phyloP scores from a whole-genome alignment of 2,888 invertebrate genomes.

The Pterostichus niger region DNA sequence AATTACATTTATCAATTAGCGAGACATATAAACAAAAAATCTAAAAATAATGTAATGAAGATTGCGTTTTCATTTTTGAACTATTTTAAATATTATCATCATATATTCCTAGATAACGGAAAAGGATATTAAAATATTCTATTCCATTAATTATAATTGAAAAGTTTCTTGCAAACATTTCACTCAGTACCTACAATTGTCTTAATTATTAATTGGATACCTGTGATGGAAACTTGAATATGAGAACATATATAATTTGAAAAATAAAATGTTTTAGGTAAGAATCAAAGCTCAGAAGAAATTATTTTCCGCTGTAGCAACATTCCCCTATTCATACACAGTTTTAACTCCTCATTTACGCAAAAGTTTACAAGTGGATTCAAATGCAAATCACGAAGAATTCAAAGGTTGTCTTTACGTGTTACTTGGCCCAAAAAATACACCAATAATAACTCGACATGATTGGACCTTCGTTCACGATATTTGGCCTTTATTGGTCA shows the following conservation, averaged over 20 bases:
- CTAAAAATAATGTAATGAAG: too few relatives aligned
- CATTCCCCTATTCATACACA: slow-evolving; percentile 86
- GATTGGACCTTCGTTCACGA: slow-evolving; percentile 87
- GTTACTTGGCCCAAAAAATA: slow-evolving; percentile 83
- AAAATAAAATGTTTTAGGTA: slow-evolving; percentile 76
- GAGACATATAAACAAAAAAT: too few relatives aligned
- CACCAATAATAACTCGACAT: slow-evolving; percentile 84
- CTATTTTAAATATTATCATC: too few relatives aligned
- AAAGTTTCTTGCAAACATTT: too few relatives aligned
- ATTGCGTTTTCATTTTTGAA: too few relatives aligned
- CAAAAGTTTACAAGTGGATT: slow-evolving; percentile 81
- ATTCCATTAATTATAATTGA: too few relatives aligned
- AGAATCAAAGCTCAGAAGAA: slow-evolving; percentile 84
- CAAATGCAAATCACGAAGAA: slow-evolving; percentile 82
- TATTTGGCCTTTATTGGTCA: slow-evolving; percentile 89
- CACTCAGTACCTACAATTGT: too few relatives aligned
- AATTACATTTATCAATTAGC: too few relatives aligned
- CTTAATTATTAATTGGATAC: too few relatives aligned
- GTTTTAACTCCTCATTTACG: slow-evolving; percentile 82
- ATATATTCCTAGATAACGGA: too few relatives aligned
- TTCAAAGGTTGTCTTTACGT: slow-evolving; percentile 90
- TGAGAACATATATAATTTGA: neutral
- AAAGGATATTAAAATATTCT: too few relatives aligned
- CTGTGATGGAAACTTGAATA: too few relatives aligned
- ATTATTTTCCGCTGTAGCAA: slow-evolving; percentile 82